A percentile compares a stretch with the other conserved stretches of the same genome.
These are phyloP conservation scores for Cinara cedri DNA, from an alignment of 2,888 invertebrate genomes.

Conservation along the genomic window DNA sequence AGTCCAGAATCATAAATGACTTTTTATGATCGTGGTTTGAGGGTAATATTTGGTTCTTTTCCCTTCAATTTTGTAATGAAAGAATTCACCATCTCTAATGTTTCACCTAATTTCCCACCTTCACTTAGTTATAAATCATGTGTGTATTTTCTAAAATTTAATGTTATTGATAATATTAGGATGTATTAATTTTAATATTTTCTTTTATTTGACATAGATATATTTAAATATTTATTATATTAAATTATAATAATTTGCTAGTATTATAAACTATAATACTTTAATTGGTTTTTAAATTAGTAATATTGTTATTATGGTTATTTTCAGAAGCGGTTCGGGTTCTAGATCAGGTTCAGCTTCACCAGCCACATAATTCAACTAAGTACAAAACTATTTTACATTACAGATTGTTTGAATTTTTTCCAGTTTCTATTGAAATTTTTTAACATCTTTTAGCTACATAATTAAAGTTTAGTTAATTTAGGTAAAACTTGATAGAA, in stretches of 20 bases:
- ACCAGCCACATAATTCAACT: constrained; percentile 18
- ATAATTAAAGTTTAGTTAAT: not conserved
- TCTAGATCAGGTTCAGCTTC: constrained; percentile 63
- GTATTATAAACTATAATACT: not conserved
- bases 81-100: no score
- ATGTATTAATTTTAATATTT: not conserved
- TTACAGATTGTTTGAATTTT: not conserved
- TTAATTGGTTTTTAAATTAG: not conserved
- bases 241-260: no score
- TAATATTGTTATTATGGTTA: not conserved
- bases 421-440: constrained; percentile 1
- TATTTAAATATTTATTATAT: no score
- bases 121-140: no score
- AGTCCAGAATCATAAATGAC: no score
- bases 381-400: not conserved
- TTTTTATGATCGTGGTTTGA: no score
- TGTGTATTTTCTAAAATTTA: no score
- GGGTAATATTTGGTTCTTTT: no score
- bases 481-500: not conserved
- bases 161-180: not conserved
- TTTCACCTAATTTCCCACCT: no score
- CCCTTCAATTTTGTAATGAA: no score
- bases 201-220: no score
- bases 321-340: constrained; percentile 60
- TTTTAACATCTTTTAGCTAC: not conserved